phyloP scores from a whole-genome alignment of 1,140 invertebrate species.

The Venustaconcha ellipsiformis region DNA sequence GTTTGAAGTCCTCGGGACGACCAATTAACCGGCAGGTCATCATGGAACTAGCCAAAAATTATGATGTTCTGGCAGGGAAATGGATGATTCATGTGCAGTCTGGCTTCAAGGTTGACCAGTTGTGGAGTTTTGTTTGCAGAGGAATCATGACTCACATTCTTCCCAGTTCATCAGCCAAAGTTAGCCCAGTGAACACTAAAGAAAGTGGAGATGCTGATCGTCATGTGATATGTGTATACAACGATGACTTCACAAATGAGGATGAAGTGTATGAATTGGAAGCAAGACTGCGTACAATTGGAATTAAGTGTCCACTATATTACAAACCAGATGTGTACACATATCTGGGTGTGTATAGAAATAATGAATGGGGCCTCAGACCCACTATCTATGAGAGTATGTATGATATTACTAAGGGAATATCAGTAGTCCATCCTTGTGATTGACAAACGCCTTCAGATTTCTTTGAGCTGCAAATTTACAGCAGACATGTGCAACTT shows the following conservation, averaged over 20 bases:
- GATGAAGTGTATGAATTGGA: conserved; percentile 28
- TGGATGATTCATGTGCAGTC: conserved; percentile 36
- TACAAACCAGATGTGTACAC: conserved; percentile 42
- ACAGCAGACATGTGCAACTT: no score
- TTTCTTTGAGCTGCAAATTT: no score
- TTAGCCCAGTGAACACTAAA: conserved; percentile 2
- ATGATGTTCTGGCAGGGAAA: conserved; percentile 30
- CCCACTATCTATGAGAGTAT: conserved; percentile 23
- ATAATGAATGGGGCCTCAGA: conserved; percentile 20
- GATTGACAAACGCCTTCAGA: no score
- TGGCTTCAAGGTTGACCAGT: conserved; percentile 36
- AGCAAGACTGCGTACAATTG: conserved; percentile 21
- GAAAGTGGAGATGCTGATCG: neutral
- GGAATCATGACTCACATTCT: conserved; percentile 17
- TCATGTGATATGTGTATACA: conserved; percentile 36
- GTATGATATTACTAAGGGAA: conserved; percentile 16
- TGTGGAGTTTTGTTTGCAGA: conserved; percentile 37
- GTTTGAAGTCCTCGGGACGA: conserved; percentile 25
- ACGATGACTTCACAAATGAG: conserved; percentile 28
- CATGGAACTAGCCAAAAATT: conserved; percentile 30
- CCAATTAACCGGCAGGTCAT: conserved; percentile 25
- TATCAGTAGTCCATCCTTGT: no score
- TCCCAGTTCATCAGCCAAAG: conserved; percentile 17
- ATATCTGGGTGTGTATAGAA: conserved; percentile 23
- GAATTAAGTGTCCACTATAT: conserved; percentile 18